A percentile compares a stretch with the other conserved stretches of the same genome.
phyloP scores from a whole-genome alignment of 2,113 vertebrate genomes.

The Semicossyphus pulcher region DNA sequence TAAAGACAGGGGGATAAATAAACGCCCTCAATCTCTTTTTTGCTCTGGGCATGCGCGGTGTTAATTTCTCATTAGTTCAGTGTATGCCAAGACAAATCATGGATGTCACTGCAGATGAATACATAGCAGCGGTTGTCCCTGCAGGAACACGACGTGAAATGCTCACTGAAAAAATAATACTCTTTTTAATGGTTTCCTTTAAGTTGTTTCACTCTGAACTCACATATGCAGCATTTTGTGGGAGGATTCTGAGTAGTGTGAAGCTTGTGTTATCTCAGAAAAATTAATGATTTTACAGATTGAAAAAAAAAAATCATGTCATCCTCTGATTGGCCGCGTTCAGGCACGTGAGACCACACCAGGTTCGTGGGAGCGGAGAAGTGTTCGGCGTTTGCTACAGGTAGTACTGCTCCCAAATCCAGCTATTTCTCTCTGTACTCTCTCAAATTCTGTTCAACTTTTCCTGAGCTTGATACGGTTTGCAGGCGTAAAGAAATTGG shows the following conservation, averaged over 20 bases:
- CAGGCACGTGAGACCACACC: conserved; percentile 63
- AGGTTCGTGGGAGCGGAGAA: conserved; percentile 17
- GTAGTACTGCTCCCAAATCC: conserved; percentile 22
- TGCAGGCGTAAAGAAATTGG: conserved; percentile 2
- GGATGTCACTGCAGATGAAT: conserved; percentile 19
- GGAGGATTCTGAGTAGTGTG: background rate
- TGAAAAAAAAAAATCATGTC: conserved; percentile 1
- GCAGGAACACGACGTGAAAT: background rate
- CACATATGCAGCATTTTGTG: background rate
- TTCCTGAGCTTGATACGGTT: background rate
- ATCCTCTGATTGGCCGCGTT: conserved; percentile 58
- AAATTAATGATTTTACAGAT: background rate
- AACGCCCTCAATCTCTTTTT: background rate
- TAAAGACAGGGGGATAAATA: conserved; percentile 7
- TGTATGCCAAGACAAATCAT: conserved; percentile 8
- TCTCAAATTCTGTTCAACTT: conserved; percentile 27
- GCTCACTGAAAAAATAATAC: background rate
- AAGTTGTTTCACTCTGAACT: background rate
- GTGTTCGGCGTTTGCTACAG: conserved; percentile 32
- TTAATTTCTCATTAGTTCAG: conserved; percentile 24
- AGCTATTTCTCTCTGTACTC: background rate
- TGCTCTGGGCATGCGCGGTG: background rate
- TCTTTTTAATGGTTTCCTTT: background rate
- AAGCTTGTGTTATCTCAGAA: too few relatives aligned
- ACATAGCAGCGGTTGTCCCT: background rate